These are phyloP conservation scores for Harmothoe impar DNA, from an alignment of 2,888 invertebrate species.

Conservation along the genomic window DNA sequence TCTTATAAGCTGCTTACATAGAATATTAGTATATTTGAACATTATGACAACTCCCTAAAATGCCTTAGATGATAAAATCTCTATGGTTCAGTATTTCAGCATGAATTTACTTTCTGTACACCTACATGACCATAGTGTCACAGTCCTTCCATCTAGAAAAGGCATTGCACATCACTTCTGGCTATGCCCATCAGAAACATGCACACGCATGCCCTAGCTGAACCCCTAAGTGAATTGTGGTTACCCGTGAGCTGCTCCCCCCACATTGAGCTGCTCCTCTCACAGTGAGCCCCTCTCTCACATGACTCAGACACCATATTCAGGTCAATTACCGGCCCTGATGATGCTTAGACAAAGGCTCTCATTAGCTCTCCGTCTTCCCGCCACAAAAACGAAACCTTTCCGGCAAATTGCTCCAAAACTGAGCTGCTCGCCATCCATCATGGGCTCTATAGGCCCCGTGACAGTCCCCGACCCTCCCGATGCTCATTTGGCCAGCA, in stretches of 20 bases:
- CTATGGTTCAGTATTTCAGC: too few relatives aligned
- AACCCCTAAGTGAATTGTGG: conserved; percentile 16
- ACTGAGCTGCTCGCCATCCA: neutral
- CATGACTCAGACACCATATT: conserved; percentile 24
- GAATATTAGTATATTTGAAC: too few relatives aligned
- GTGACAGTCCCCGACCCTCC: neutral
- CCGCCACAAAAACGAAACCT: conserved; percentile 33
- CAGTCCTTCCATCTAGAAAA: too few relatives aligned
- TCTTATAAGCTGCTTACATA: too few relatives aligned
- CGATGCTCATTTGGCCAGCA: neutral
- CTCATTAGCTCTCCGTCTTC: conserved; percentile 45
- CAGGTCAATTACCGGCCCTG: conserved; percentile 46
- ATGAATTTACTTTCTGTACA: neutral
- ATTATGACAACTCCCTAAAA: too few relatives aligned
- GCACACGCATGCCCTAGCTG: neutral
- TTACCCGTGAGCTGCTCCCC: neutral
- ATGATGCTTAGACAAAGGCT: conserved; percentile 47
- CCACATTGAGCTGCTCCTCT: neutral
- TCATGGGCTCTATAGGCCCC: neutral
- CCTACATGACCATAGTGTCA: neutral
- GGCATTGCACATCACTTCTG: neutral
- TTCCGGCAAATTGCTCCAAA: conserved; percentile 29
- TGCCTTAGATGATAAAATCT: too few relatives aligned
- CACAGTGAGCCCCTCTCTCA: conserved; percentile 5
- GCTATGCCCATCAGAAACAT: neutral